Evolutionary conservation across 2,113 vertebrate species (phyloP).

Genomic region (Elephantulus edwardii): DNA sequence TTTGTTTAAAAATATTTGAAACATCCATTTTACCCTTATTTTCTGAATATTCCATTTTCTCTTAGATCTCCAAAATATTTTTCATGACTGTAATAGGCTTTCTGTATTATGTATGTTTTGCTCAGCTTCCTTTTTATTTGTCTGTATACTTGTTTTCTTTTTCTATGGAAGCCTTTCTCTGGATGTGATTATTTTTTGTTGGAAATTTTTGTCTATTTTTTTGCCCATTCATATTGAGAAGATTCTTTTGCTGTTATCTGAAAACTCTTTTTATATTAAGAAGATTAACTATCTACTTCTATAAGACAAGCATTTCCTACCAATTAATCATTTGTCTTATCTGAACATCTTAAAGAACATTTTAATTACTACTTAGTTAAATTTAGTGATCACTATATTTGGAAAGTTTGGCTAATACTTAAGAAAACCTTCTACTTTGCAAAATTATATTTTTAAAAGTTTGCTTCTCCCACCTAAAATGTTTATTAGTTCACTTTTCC

Average conservation of each 20-base stretch:
- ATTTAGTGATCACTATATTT: not conserved
- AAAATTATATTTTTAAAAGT: constrained; percentile 27
- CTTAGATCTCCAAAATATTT: not conserved
- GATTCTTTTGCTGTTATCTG: not conserved
- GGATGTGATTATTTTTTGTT: not conserved
- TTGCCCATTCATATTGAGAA: not conserved
- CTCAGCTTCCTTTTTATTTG: not conserved
- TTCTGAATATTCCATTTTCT: not conserved
- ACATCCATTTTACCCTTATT: not conserved
- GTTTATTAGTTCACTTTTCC: not conserved
- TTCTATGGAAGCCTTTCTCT: not conserved
- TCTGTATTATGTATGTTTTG: not conserved
- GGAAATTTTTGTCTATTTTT: not conserved
- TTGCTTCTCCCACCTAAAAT: not conserved
- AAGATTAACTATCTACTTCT: not conserved
- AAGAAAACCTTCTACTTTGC: not conserved
- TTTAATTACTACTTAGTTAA: not conserved
- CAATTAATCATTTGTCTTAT: not conserved
- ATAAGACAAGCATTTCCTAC: not conserved
- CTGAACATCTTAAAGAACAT: not conserved
- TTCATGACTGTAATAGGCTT: not conserved
- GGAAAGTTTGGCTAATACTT: not conserved
- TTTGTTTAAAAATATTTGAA: constrained; percentile 10
- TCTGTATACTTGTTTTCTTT: not conserved
- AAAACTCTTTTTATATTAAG: not conserved